These are phyloP conservation scores for Alcis repandata DNA, from an alignment of 2,888 invertebrate species.

Conservation along the genomic window DNA sequence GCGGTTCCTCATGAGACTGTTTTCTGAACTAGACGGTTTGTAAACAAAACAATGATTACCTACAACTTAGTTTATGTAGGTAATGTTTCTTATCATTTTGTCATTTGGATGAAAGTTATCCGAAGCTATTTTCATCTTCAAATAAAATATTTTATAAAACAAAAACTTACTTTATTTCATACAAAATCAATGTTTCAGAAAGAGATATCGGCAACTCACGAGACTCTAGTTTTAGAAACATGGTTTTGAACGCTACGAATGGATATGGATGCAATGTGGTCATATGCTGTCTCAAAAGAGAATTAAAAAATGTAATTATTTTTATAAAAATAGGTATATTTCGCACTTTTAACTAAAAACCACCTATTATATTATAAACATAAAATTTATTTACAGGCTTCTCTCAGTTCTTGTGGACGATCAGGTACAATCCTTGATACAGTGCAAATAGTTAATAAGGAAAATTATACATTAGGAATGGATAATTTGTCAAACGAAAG, in stretches of 20 bases:
- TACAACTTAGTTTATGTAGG: neutral
- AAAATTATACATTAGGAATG: conserved; percentile 58
- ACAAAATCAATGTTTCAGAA: too few relatives aligned
- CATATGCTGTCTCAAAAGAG: conserved; percentile 58
- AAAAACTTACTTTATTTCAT: neutral
- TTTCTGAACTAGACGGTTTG: conserved; percentile 66
- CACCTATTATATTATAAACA: neutral
- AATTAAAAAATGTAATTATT: conserved; percentile 61
- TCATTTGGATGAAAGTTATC: too few relatives aligned
- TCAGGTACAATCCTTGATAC: conserved; percentile 55
- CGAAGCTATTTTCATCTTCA: too few relatives aligned
- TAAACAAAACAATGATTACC: neutral
- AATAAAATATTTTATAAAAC: too few relatives aligned
- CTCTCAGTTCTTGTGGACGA: conserved; percentile 46
- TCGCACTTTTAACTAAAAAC: neutral
- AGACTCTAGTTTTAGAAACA: conserved; percentile 54
- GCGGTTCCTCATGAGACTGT: conserved; percentile 63
- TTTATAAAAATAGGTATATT: conserved; percentile 27
- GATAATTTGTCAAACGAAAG: conserved; percentile 44
- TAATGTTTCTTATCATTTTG: too few relatives aligned
- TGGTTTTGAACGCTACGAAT: conserved; percentile 41
- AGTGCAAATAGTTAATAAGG: conserved; percentile 51
- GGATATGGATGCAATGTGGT: conserved; percentile 58
- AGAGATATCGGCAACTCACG: conserved; percentile 67
- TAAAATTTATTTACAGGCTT: conserved; percentile 49